Conservation (phyloP, 2,888 invertebrate genomes). For the Trissolcus brochymenae region DNA sequence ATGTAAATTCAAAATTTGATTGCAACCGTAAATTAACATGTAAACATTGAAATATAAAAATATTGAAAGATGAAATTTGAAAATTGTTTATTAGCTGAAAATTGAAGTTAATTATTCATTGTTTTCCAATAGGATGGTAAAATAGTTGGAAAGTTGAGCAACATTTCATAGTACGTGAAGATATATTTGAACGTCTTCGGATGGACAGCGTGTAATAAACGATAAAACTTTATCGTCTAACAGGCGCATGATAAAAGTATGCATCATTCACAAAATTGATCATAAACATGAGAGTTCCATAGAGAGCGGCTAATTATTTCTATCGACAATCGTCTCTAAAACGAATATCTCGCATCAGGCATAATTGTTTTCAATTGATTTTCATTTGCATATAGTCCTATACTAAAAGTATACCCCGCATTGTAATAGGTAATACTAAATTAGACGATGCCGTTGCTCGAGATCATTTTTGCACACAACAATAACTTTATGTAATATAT, state of each 20-base stretch:
- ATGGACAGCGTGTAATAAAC: too few relatives aligned
- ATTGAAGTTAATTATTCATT: too few relatives aligned
- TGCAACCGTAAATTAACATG: too few relatives aligned
- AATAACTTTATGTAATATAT: slow-evolving; percentile 54
- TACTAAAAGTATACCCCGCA: slow-evolving; percentile 8
- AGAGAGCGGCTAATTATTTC: slow-evolving; percentile 26
- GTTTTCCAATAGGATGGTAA: too few relatives aligned
- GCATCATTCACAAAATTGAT: slow-evolving; percentile 23
- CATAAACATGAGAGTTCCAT: slow-evolving; percentile 17
- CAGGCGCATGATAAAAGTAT: neutral
- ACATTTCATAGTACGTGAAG: too few relatives aligned
- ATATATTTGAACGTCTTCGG: too few relatives aligned
- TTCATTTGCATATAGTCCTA: slow-evolving; percentile 28
- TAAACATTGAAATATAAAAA: too few relatives aligned
- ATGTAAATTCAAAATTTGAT: too few relatives aligned
- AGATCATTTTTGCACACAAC: slow-evolving; percentile 46
- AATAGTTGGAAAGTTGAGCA: too few relatives aligned
- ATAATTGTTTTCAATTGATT: slow-evolving; percentile 41
- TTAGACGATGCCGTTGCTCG: slow-evolving; percentile 41
- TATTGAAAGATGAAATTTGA: too few relatives aligned
- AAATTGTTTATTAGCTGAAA: too few relatives aligned
- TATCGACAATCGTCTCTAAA: slow-evolving; percentile 26
- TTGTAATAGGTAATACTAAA: slow-evolving; percentile 47
- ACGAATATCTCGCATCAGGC: slow-evolving; percentile 27
- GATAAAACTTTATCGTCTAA: too few relatives aligned